Evolutionary conservation across 2,888 invertebrate species (phyloP).

Genomic region (Limenitis camilla): DNA sequence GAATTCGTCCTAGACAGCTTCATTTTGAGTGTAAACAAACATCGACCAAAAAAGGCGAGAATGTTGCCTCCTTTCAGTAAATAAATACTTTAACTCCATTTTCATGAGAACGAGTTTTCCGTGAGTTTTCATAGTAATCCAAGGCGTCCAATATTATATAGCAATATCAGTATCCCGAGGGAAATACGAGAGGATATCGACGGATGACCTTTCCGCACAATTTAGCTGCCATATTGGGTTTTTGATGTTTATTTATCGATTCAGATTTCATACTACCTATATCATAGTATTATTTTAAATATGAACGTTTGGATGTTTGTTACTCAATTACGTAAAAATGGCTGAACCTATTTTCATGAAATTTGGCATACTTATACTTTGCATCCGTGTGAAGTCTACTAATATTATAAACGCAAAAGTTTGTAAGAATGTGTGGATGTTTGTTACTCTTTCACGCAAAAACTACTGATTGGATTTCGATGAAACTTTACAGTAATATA

Average conservation of each 20-base stretch:
- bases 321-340: too few relatives aligned
- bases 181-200: slow-evolving; percentile 26
- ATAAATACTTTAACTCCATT: not conserved
- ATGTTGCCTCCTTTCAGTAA: not conserved
- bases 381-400: too few relatives aligned
- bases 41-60: not conserved
- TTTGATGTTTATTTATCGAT: not conserved
- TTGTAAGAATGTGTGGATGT: too few relatives aligned
- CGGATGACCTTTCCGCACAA: slow-evolving; percentile 25
- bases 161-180: slow-evolving; percentile 28
- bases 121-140: slow-evolving; percentile 6
- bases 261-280: not conserved
- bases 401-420: too few relatives aligned
- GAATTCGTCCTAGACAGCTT: too few relatives aligned
- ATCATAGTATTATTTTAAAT: too few relatives aligned
- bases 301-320: too few relatives aligned
- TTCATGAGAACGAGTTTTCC: not conserved
- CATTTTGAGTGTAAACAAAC: not conserved
- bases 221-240: slow-evolving; percentile 21
- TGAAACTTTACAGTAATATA: too few relatives aligned
- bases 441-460: too few relatives aligned
- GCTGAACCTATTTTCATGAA: too few relatives aligned
- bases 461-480: too few relatives aligned
- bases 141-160: slow-evolving; percentile 18
- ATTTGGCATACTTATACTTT: too few relatives aligned